Conservation (phyloP, 2,888 invertebrate species). For the Temnothorax ravouxi region DNA sequence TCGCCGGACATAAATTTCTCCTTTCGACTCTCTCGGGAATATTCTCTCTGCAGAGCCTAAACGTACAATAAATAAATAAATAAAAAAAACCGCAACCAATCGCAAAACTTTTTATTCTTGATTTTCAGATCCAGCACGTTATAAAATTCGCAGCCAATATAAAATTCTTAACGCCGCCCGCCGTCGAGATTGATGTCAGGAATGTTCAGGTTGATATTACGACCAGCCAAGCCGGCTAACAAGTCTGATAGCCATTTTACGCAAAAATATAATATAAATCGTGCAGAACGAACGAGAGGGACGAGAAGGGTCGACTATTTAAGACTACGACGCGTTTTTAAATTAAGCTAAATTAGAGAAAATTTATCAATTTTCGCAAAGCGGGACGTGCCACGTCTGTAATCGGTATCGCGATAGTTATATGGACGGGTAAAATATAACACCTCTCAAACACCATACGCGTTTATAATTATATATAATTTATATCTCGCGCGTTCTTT, state of each 20-base stretch:
- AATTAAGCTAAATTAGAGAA: slow-evolving; percentile 14
- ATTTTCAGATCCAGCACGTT: slow-evolving; percentile 63
- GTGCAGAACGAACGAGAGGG: not conserved
- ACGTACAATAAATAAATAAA: slow-evolving; percentile 70
- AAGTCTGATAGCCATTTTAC: not conserved
- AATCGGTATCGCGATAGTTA: slow-evolving; percentile 12
- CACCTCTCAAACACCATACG: not conserved
- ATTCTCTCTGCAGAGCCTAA: slow-evolving; percentile 33
- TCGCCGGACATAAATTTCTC: slow-evolving; percentile 77
- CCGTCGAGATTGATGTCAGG: slow-evolving; percentile 36
- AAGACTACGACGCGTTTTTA: not conserved
- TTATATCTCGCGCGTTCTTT: not conserved
- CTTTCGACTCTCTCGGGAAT: slow-evolving; percentile 8
- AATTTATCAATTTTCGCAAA: slow-evolving; percentile 34
- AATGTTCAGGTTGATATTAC: slow-evolving; percentile 24
- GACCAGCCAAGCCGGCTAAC: not conserved
- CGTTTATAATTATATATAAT: slow-evolving; percentile 22
- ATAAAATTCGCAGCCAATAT: slow-evolving; percentile 20
- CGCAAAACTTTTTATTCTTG: slow-evolving; percentile 74
- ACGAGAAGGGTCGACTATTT: not conserved
- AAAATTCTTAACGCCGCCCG: slow-evolving; percentile 47
- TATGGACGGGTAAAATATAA: slow-evolving; percentile 9
- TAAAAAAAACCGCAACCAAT: slow-evolving; percentile 75
- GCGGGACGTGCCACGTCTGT: not conserved
- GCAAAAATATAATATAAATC: not conserved